Evolutionary conservation across 2,888 invertebrate genomes (phyloP).

Genomic region (Calameuta filiformis): DNA sequence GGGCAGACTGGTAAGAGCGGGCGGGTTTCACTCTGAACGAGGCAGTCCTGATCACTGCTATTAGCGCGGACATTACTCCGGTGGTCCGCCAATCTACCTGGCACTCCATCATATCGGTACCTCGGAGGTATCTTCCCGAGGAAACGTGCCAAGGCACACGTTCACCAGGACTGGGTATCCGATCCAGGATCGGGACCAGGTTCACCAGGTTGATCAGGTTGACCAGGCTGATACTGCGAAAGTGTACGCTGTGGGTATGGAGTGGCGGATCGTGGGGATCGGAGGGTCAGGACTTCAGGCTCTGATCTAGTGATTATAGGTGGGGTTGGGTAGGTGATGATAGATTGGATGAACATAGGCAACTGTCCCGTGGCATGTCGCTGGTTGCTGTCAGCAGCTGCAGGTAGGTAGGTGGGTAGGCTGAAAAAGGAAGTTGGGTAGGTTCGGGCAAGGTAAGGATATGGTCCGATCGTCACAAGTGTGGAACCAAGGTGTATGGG

Average conservation of each 20-base stretch:
- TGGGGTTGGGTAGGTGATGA: conserved; percentile 41
- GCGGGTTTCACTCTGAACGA: conserved; percentile 58
- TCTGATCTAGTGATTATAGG: not conserved
- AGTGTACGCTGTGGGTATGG: not conserved
- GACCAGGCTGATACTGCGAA: not conserved
- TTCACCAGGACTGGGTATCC: not conserved
- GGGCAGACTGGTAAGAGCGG: conserved; percentile 47
- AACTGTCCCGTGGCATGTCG: conserved; percentile 54
- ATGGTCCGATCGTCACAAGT: conserved; percentile 7
- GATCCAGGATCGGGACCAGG: not conserved
- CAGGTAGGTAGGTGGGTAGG: conserved; percentile 41
- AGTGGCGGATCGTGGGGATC: not conserved
- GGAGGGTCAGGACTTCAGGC: not conserved
- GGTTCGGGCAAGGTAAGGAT: conserved; percentile 19
- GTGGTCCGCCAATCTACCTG: conserved; percentile 68
- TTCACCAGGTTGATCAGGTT: not conserved
- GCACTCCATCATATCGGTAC: conserved; percentile 57
- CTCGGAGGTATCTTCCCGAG: conserved; percentile 18
- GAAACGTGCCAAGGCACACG: not conserved
- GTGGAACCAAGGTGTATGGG: conserved; percentile 28
- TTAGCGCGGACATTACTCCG: conserved; percentile 69
- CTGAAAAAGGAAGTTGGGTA: conserved; percentile 30
- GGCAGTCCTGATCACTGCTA: conserved; percentile 70
- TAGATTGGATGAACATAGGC: conserved; percentile 48
- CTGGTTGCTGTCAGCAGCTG: conserved; percentile 49